Percentiles rank a stretch among this genome's conserved stretches.
Evolutionary conservation across 2,113 vertebrate species (phyloP).

Genomic region (Erpornis zantholeuca): DNA sequence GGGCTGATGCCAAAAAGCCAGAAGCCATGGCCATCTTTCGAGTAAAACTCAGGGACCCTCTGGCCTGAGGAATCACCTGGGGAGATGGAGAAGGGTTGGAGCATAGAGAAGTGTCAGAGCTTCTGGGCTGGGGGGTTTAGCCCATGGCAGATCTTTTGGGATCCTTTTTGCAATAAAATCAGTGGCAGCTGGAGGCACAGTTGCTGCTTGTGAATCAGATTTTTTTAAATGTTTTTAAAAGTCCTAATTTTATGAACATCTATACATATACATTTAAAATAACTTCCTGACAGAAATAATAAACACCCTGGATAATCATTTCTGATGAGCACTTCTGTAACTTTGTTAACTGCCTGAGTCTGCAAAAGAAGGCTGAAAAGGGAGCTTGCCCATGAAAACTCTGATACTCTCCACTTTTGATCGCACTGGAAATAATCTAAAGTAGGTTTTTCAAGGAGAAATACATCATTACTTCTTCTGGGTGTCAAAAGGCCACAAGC

Average conservation of each 20-base stretch:
- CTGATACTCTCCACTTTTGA: neutral
- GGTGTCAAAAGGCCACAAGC: constrained; percentile 35
- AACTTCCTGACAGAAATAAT: neutral
- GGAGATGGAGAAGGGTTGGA: neutral
- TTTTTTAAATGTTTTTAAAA: neutral
- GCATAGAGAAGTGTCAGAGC: neutral
- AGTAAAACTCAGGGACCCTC: neutral
- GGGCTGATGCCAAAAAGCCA: rapidly evolving
- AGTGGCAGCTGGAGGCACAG: neutral
- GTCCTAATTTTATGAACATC: neutral
- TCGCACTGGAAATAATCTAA: constrained; percentile 30
- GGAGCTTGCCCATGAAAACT: neutral
- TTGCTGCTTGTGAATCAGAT: neutral
- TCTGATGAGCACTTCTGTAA: constrained; percentile 10
- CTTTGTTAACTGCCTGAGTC: neutral
- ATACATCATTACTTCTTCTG: constrained; percentile 3
- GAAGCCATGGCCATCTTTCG: neutral
- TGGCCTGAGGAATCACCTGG: neutral
- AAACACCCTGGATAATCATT: neutral
- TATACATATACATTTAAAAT: neutral
- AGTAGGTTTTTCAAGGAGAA: constrained; percentile 37
- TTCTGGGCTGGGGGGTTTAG: neutral
- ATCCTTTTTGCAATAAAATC: neutral
- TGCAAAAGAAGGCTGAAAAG: neutral
- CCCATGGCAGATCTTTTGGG: neutral